phyloP scores from a whole-genome alignment of 2,113 vertebrate species.

The Sorex fumeus region DNA sequence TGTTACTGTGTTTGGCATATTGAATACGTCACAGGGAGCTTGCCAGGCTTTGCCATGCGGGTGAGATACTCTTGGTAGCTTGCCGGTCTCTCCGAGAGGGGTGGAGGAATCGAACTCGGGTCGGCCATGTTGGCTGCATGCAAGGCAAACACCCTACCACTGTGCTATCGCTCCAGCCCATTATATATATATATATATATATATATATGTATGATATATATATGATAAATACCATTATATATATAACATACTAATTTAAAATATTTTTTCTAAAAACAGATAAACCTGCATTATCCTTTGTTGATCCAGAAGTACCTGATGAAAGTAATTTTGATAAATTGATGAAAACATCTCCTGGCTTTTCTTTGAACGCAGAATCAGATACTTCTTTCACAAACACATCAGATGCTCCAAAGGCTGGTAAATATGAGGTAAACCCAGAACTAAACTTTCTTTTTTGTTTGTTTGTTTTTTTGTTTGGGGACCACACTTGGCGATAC shows the following conservation, averaged over 20 bases:
- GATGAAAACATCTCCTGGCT: constrained; percentile 86
- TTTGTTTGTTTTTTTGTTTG: not conserved
- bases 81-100: too few relatives aligned
- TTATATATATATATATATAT: not conserved
- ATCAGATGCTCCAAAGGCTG: constrained; percentile 41
- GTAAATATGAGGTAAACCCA: constrained; percentile 90
- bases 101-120: too few relatives aligned
- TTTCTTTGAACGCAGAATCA: constrained; percentile 82
- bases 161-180: too few relatives aligned
- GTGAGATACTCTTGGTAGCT: too few relatives aligned
- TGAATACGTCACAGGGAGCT: too few relatives aligned
- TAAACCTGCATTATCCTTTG: constrained; percentile 90
- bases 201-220: not conserved
- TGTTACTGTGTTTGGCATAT: too few relatives aligned
- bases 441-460: not conserved
- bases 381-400: constrained; percentile 79
- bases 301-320: constrained; percentile 91
- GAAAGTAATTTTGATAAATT: constrained; percentile 91
- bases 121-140: too few relatives aligned
- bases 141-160: too few relatives aligned
- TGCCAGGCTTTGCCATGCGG: too few relatives aligned
- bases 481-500: not conserved
- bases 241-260: constrained; percentile 47
- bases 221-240: not conserved
- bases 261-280: constrained; percentile 87